These are phyloP conservation scores for Caretta caretta DNA, from an alignment of 2,113 vertebrate genomes.

Conservation along the genomic window DNA sequence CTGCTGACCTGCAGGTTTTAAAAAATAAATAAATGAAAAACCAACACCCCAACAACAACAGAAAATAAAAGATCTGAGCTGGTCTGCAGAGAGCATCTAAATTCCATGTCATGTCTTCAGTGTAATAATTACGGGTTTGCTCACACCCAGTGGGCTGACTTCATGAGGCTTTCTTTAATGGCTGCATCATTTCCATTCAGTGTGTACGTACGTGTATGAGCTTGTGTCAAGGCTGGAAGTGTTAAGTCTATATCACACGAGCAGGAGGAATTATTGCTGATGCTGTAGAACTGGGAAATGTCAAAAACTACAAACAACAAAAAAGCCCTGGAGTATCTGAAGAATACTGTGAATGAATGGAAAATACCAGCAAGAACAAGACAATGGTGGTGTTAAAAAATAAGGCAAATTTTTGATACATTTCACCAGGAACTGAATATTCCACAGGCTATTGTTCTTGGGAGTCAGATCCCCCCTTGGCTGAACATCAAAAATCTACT, in stretches of 20 bases:
- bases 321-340: neutral
- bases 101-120: fast-evolving
- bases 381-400: fast-evolving
- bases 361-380: neutral
- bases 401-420: neutral
- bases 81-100: neutral
- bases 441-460: neutral
- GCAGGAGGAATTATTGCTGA: neutral
- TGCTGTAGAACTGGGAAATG: neutral
- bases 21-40: neutral
- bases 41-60: neutral
- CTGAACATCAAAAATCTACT: neutral
- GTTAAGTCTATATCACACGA: neutral
- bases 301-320: neutral
- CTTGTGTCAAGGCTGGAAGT: neutral
- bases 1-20: neutral
- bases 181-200: neutral
- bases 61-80: neutral
- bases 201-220: neutral
- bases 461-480: neutral
- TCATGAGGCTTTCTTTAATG: neutral
- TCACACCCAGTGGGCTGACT: neutral
- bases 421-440: neutral
- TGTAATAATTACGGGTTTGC: neutral
- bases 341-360: neutral